Conservation (phyloP, 2,797 vertebrate genomes). For the Phaenicophaeus curvirostris region DNA sequence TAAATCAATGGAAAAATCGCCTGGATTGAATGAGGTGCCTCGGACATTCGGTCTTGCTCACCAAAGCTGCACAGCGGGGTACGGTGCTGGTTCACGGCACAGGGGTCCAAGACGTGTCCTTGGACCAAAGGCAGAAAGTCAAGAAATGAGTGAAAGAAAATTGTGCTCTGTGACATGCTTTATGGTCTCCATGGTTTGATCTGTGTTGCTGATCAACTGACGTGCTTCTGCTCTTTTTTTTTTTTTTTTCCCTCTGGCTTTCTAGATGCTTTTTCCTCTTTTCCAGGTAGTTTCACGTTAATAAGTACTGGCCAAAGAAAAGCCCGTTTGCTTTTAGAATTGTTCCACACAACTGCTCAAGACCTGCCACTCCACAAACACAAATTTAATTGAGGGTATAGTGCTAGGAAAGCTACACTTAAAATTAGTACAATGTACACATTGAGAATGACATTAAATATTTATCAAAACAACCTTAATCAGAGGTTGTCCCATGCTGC, state of each 20-base stretch:
- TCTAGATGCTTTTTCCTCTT: not conserved
- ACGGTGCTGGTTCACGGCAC: not conserved
- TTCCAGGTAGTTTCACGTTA: not conserved
- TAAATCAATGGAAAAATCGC: not conserved
- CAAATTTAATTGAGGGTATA: not conserved
- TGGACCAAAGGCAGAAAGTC: not conserved
- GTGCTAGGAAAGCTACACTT: not conserved
- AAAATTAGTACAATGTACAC: not conserved
- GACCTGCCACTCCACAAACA: not conserved
- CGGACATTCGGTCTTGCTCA: not conserved
- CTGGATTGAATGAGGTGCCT: not conserved
- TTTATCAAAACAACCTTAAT: not conserved
- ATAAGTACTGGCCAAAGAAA: not conserved
- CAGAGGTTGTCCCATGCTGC: not conserved
- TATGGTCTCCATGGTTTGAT: not conserved
- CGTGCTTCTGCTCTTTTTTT: not conserved
- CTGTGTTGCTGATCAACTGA: not conserved
- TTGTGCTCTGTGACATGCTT: not conserved
- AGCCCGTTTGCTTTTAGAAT: not conserved
- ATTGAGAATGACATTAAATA: not conserved
- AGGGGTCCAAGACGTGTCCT: not conserved
- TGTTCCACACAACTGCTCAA: not conserved
- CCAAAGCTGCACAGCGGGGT: accelerated
- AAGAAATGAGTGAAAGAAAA: not conserved
- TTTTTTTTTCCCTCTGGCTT: not conserved